Base-by-base conservation (phyloP, 2,797 vertebrate species). In the Scarus forsteni region DNA sequence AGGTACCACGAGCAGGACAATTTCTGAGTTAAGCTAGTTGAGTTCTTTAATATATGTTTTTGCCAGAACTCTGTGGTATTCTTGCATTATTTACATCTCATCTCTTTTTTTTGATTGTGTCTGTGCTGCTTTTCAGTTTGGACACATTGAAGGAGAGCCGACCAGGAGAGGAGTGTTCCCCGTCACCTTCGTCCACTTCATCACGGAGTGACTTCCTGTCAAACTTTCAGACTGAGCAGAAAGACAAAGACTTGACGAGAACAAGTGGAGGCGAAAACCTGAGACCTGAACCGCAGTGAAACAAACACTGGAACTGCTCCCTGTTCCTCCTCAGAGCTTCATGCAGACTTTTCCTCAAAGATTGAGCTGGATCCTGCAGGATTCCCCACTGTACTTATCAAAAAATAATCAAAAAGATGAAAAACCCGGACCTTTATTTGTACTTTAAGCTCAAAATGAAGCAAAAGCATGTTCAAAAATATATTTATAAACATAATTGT, bases 141-240 rank as follows among this genome's bases (percentile, higher is more conserved):
- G 98, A 13, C 95, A 99, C 79, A 83, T 99, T 38, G 97, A 99
- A 34, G 95, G 92, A 10, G 96, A 99, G 1, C 96, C 97, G 0
- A 83, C 77, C 64, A 94, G 96, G 62, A 95, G 91, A 77, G 98
- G 97, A 72, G 96, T 84, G 5, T 98, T 99, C 77, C 98, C 97
- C 0, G 92, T 98, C 60, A 96, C 97, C 2, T 99, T 99, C 58
- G 98, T 99, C 80, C 98, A 98, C 95, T 96, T 98, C 93, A 95
- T 97, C 81, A 94, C 94, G 11, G 96, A 99, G 83, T 99, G 91
- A 96, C 27, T 12, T 2, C 18, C 1, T 8, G 16, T 1, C n/a
- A 13, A 19, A 6, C 56, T 8, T 16, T 38, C 49, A 35, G 54
- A 4, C 65, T 16, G 38, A 38, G 19, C 15, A 15, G 16, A 65